Percentiles rank a stretch among this genome's conserved stretches.
Conservation (phyloP, 2,797 vertebrate species). For the Lithobates pipiens region DNA sequence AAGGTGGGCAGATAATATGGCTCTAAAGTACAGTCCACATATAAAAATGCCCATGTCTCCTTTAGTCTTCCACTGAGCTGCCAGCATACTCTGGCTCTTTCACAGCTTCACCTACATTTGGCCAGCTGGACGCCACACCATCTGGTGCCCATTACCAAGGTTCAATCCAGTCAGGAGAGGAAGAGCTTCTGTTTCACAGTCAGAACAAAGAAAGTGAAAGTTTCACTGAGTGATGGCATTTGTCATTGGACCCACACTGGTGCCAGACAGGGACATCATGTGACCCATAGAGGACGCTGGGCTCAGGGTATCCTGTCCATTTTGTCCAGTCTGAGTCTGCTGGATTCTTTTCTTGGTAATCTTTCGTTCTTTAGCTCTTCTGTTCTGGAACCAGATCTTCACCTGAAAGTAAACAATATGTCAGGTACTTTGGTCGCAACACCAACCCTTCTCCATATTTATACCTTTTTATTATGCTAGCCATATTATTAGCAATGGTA, state of each 20-base stretch:
- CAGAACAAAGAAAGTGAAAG: neutral
- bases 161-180: neutral
- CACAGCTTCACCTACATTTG: neutral
- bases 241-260: slow-evolving; percentile 44
- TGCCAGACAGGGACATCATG: slow-evolving; percentile 63
- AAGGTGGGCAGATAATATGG: neutral
- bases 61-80: neutral
- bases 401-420: slow-evolving; percentile 69
- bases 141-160: neutral
- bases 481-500: neutral
- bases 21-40: neutral
- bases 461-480: neutral
- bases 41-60: neutral
- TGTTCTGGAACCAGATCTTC: slow-evolving; percentile 85
- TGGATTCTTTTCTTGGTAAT: slow-evolving; percentile 82
- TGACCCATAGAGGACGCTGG: slow-evolving; percentile 71
- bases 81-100: neutral
- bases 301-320: slow-evolving; percentile 72
- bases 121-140: neutral
- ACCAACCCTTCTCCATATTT: neutral
- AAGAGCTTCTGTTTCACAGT: slow-evolving; percentile 15
- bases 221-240: slow-evolving; percentile 51
- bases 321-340: slow-evolving; percentile 69
- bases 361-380: slow-evolving; percentile 82
- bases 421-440: neutral